These are phyloP conservation scores for Perdita meconis DNA, from an alignment of 2,888 invertebrate species.

Conservation along the genomic window DNA sequence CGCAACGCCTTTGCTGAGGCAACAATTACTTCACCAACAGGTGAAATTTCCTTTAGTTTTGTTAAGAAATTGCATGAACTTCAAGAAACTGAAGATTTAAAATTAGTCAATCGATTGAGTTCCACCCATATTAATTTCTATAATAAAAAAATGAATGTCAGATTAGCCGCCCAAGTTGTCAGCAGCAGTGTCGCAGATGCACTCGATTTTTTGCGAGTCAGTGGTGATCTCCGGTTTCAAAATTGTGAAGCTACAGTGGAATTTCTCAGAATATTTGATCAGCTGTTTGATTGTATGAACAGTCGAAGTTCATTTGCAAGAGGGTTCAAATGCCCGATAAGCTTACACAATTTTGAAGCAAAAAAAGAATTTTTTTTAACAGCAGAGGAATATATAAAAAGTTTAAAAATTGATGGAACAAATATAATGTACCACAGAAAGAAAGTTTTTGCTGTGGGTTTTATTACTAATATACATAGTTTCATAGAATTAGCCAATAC, in stretches of 20 bases:
- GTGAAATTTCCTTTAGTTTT: neutral
- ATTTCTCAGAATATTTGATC: slow-evolving; percentile 3
- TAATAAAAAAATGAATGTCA: slow-evolving; percentile 2
- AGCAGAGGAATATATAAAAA: neutral
- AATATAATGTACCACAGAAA: neutral
- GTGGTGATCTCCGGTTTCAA: neutral
- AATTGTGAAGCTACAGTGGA: neutral
- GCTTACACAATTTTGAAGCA: neutral
- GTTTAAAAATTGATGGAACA: slow-evolving; percentile 1
- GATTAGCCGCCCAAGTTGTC: neutral
- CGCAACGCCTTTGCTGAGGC: neutral
- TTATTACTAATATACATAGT: neutral
- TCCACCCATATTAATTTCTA: neutral
- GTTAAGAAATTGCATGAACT: neutral
- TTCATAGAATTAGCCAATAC: neutral
- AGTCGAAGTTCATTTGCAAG: neutral
- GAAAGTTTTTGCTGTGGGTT: neutral
- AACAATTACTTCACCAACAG: neutral
- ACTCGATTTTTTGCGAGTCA: neutral
- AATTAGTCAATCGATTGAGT: neutral
- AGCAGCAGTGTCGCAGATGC: neutral
- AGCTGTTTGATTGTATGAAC: neutral
- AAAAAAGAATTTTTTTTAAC: neutral
- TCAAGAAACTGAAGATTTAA: neutral
- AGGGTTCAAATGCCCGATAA: slow-evolving; percentile 1